phyloP scores from a whole-genome alignment of 2,888 invertebrate species.

The Gymnoscelis rufifasciata region DNA sequence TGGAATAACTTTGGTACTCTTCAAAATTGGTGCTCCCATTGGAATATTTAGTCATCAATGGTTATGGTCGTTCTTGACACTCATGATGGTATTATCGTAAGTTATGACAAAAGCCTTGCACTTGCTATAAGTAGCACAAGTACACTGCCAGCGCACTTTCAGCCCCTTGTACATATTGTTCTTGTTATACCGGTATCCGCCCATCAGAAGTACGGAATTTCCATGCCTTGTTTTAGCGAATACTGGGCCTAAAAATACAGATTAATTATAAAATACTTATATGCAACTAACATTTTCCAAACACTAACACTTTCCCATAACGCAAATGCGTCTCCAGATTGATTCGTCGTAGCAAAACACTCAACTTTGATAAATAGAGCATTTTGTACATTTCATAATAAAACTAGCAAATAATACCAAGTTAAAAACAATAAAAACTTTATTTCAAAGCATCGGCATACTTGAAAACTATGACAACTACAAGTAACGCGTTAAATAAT shows the following conservation, averaged over 20 bases:
- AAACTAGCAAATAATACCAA: no score
- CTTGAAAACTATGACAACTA: no score
- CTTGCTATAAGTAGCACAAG: conserved; percentile 24
- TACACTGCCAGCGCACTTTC: conserved; percentile 35
- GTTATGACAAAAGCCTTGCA: conserved; percentile 43
- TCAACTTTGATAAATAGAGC: no score
- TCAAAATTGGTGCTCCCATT: no score
- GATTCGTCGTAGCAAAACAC: no score
- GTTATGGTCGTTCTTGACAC: conserved; percentile 22
- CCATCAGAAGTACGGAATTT: neutral
- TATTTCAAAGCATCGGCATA: no score
- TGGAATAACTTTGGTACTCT: no score
- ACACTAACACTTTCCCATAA: neutral
- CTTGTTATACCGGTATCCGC: neutral
- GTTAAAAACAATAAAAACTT: no score
- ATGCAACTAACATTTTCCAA: no score
- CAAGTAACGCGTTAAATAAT: no score
- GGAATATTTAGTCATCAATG: conserved; percentile 23
- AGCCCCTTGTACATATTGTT: conserved; percentile 23
- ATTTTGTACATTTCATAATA: no score
- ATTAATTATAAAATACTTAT: no score
- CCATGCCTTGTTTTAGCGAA: neutral
- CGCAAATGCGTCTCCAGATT: neutral
- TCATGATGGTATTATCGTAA: conserved; percentile 32
- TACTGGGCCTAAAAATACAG: neutral